Conservation (phyloP, 2,888 invertebrate genomes). For the Lasius fuliginosus region DNA sequence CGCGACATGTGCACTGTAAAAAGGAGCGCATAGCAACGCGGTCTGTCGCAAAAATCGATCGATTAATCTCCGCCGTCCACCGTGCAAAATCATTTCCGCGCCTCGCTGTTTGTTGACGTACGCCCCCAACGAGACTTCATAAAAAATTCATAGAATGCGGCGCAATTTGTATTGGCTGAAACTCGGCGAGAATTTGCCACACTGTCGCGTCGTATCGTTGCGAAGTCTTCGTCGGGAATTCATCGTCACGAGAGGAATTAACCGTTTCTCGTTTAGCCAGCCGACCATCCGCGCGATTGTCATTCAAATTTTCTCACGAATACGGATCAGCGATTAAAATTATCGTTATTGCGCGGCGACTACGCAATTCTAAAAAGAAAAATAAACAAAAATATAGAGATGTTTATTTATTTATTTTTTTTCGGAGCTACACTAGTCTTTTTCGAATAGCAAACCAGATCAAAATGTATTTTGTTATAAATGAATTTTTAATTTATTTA, state of each 20-base stretch:
- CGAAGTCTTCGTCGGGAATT: conserved; percentile 36
- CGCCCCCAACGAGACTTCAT: conserved; percentile 42
- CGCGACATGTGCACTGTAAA: conserved; percentile 27
- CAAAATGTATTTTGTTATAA: neutral
- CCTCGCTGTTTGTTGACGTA: conserved; percentile 49
- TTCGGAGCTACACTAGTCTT: neutral
- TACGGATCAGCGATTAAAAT: conserved; percentile 19
- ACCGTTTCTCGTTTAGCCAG: conserved; percentile 36
- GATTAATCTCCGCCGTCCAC: conserved; percentile 35
- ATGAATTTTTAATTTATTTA: neutral
- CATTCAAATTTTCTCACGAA: conserved; percentile 45
- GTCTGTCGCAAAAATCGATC: conserved; percentile 42
- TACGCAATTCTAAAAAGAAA: neutral
- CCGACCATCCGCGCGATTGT: conserved; percentile 5
- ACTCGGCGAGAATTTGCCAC: conserved; percentile 40
- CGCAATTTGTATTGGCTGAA: conserved; percentile 46
- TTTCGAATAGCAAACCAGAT: neutral
- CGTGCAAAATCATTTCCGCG: conserved; percentile 40
- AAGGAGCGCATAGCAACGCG: conserved; percentile 31
- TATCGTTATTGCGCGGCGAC: neutral
- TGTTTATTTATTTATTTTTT: neutral
- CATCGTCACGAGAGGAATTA: conserved; percentile 57
- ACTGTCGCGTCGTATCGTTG: neutral
- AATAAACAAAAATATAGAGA: neutral
- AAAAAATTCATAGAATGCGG: conserved; percentile 51